Conservation (phyloP, 1,140 invertebrate genomes). For the Melitaea cinxia region DNA sequence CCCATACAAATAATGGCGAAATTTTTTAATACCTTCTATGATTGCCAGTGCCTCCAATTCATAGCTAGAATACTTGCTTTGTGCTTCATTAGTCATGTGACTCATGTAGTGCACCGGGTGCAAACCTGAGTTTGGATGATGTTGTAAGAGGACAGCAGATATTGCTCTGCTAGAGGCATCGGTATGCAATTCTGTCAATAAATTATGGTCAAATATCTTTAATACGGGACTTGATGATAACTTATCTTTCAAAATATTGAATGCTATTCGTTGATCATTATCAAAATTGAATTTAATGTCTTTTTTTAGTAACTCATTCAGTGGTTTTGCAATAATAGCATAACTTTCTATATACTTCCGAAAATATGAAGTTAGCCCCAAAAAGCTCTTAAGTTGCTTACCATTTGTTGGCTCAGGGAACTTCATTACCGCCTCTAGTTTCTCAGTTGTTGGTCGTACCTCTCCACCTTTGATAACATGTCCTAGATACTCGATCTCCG, state of each 20-base stretch:
- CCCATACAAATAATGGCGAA: slow-evolving; percentile 76
- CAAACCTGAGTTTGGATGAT: slow-evolving; percentile 24
- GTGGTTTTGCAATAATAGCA: slow-evolving; percentile 49
- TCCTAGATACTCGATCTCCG: slow-evolving; percentile 46
- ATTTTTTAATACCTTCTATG: slow-evolving; percentile 75
- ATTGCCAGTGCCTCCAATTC: not conserved
- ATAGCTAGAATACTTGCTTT: not conserved
- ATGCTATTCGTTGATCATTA: slow-evolving; percentile 25
- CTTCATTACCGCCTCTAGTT: slow-evolving; percentile 29
- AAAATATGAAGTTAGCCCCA: slow-evolving; percentile 49
- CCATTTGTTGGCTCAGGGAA: slow-evolving; percentile 43
- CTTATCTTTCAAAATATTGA: slow-evolving; percentile 36
- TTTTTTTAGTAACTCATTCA: slow-evolving; percentile 49
- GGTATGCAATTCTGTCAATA: slow-evolving; percentile 57
- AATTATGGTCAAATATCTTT: slow-evolving; percentile 53
- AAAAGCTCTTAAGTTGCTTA: slow-evolving; percentile 35
- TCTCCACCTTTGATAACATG: slow-evolving; percentile 29
- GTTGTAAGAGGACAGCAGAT: slow-evolving; percentile 46
- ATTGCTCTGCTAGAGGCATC: slow-evolving; percentile 55
- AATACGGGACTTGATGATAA: slow-evolving; percentile 51
- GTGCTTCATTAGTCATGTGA: not conserved
- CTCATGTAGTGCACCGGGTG: not conserved
- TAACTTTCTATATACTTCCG: slow-evolving; percentile 54
- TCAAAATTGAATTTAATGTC: slow-evolving; percentile 43
- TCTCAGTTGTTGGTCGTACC: slow-evolving; percentile 27